Evolutionary conservation across 2,113 vertebrate genomes (phyloP), one percentile per base, ranked within the genome.

Genomic region (Anolis sagrei): DNA sequence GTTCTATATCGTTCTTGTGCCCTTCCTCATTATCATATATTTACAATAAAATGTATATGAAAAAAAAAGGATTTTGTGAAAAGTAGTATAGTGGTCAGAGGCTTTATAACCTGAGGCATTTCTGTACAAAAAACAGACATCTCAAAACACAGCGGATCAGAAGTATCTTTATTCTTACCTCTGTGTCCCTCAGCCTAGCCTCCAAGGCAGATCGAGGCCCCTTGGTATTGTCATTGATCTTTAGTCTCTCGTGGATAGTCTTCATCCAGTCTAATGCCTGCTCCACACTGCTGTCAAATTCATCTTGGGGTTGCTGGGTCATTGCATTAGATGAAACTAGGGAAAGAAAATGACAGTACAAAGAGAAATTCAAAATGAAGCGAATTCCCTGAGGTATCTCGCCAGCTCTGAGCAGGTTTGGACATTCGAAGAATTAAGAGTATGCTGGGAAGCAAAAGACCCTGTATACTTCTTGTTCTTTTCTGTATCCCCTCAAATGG

Each of bases 161-260:
- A 0, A 87, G 54, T 16, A 0, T 0, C 0, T 70, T 54, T 36
- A 75, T 4, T 62, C 92, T 86, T 94, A 99, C 98, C 98, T 99
- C 97, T 0, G 98, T 98, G 90, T 99, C 98, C 81, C 92, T 92
- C 16, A 99, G 97, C 76, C 98, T 95, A 90, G 97, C 95, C 95
- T 99, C 98, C 91, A 99, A 95, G 23, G 97, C 98, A 0, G 97
- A 94, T 0, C 96, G 95, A 87, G 98, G 98, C 4, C 98, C 98
- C 81, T 97, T 95, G 16, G 98, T 99, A 95, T 98, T 97, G 95
- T 99, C 98, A 36, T 93, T 99, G 91, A 96, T 86, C 82, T 93
- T 96, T 85, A 99, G 95, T 54, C 94, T 96, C 90, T 98, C 97
- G 85, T 98, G 97, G 81, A 98, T 93, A 0, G 93, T 95, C 89